Evolutionary conservation across 2,797 vertebrate genomes (phyloP), one percentile per base, ranked within the genome.

Genomic region (Neopelma chrysocephalum): DNA sequence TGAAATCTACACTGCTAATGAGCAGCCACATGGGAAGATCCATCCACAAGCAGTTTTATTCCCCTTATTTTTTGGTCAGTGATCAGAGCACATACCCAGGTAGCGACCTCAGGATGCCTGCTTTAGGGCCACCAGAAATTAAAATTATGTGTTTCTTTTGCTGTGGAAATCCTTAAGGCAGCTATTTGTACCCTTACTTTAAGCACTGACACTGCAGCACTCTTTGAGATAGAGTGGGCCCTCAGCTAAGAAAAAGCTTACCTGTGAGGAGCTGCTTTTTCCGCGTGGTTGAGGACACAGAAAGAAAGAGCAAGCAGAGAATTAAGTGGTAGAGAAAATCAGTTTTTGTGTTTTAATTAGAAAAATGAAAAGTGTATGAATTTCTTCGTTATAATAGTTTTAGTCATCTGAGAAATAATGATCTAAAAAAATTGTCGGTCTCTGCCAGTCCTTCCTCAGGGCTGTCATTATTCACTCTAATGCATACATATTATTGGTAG

Each of bases 361-460:
- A 69, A 87, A 91, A 95, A 88, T 86, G 72, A 80, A 62, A 94
- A 94, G n/a, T 66, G 47, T 12, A 11, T 64, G 15, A 38, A 73
- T 90, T 93, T 96, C 42, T 60, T 82, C 43, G 11, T 58, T 68
- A 57, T 84, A 72, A 68, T 91, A 58, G 66, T 71, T 90, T 83
- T 73, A 94, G 80, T 91, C 91, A 81, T 91, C 62, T 82, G 82
- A 93, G 80, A 94, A 95, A 89, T 90, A 78, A 92, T 83, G 87
- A 62, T 81, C 48, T 65, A 23, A 91, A 94, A 89, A 86, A 81
- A 68, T 15, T 26, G 48, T 4, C 0, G 1, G 11, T 87, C 68
- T 89, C 53, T 85, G 75, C 72, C 78, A 85, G 84, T 82, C 60
- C 61, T 43, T 88, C 56, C 87, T 73, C 48, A 34, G 34, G 60